Conservation (phyloP, 2,113 vertebrate species). For the Sceloporus tristichus region DNA sequence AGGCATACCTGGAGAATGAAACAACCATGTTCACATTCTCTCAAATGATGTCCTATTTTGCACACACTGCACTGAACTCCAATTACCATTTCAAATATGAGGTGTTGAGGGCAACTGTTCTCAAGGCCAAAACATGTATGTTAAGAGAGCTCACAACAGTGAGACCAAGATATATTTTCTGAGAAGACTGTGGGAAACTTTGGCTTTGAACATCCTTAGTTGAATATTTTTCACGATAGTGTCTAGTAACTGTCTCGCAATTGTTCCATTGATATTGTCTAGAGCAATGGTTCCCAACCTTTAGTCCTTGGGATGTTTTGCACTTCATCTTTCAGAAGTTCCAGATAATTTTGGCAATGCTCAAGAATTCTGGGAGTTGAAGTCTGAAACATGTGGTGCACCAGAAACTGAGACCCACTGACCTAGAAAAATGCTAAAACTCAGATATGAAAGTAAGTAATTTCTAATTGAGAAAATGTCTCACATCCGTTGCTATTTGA, state of each 20-base stretch:
- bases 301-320: too few relatives aligned
- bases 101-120: background rate
- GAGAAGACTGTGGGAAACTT: background rate
- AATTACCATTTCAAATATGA: conserved; percentile 20
- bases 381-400: too few relatives aligned
- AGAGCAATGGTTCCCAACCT: too few relatives aligned
- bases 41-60: background rate
- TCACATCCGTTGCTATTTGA: too few relatives aligned
- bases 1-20: conserved; percentile 32
- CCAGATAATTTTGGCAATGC: too few relatives aligned
- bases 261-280: background rate
- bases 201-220: background rate
- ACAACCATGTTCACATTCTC: background rate
- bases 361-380: too few relatives aligned
- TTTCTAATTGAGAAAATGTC: too few relatives aligned
- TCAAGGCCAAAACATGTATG: background rate
- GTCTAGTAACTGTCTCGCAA: background rate
- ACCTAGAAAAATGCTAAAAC: too few relatives aligned
- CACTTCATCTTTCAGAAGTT: too few relatives aligned
- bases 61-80: conserved; percentile 7
- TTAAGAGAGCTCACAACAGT: background rate
- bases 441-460: too few relatives aligned
- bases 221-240: too few relatives aligned
- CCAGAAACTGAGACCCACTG: too few relatives aligned
- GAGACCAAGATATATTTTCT: background rate